A percentile compares a stretch with the other conserved stretches of the same genome.
phyloP scores from a whole-genome alignment of 2,797 vertebrate genomes.

The Arrhamphus sclerolepis region DNA sequence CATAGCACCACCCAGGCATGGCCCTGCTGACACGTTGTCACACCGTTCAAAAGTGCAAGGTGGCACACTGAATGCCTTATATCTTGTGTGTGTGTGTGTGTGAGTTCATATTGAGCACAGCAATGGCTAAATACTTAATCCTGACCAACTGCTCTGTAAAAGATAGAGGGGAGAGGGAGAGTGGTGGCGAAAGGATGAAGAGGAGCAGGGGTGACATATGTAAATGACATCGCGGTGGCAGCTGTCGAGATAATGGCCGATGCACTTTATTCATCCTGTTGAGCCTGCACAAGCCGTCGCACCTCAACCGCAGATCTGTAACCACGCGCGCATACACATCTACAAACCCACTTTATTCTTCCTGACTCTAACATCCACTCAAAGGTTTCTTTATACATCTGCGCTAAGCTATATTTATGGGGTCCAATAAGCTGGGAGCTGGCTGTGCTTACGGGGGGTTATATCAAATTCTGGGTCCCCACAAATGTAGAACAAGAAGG shows the following conservation, averaged over 20 bases:
- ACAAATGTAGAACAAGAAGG: neutral
- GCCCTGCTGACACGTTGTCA: constrained; percentile 67
- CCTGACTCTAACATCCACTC: too few species aligned
- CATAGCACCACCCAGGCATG: constrained; percentile 48
- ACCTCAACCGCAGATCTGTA: too few species aligned
- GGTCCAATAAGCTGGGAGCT: too few species aligned
- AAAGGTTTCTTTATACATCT: too few species aligned
- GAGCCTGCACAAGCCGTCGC: neutral
- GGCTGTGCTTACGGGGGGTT: too few species aligned
- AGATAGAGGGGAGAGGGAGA: constrained; percentile 11
- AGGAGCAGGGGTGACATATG: constrained; percentile 64
- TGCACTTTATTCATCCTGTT: constrained; percentile 65
- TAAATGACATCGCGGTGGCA: constrained; percentile 62
- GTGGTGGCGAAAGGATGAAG: constrained; percentile 32
- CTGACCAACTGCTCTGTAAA: constrained; percentile 59
- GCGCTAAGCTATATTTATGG: too few species aligned
- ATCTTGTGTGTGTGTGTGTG: constrained; percentile 20
- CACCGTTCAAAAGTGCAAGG: constrained; percentile 59
- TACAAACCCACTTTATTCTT: too few species aligned
- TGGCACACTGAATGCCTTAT: constrained; percentile 42
- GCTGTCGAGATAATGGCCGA: constrained; percentile 60
- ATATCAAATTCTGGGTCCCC: too few species aligned
- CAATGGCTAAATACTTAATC: constrained; percentile 49
- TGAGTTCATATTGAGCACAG: neutral
- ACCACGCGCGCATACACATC: too few species aligned